Base-by-base conservation (phyloP, 2,113 vertebrate species). In the Vidua macroura region DNA sequence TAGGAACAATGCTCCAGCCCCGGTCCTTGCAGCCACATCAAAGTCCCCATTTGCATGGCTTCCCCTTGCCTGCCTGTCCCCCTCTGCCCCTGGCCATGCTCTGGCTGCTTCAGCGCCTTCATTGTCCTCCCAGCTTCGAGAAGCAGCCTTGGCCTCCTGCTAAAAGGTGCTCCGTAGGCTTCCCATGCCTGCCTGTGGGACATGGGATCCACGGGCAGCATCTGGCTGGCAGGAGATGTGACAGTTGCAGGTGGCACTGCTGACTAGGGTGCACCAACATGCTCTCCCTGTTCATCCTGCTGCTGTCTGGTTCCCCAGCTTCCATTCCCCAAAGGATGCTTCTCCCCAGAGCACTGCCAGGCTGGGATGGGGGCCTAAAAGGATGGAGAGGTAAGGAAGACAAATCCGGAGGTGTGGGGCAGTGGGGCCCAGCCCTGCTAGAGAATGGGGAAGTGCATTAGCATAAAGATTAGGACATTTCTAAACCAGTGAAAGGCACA, bases 21-120 rank as follows among this genome's bases (percentile, higher is more conserved):
- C 0, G 31, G 52, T 93, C 92, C 92, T 94, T 31, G 30, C 39
- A 91, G 96, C 53, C 94, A 96, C 95, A 96, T 97, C 96, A 96
- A 96, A 96, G 96, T 88, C 51, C 1, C 93, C 56, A 94, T 96
- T 94, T 96, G 89, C 96, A 96, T 96, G 95, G 95, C 92, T 96
- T 93, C 96, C 87, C 90, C 90, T 95, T 68, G 93, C 90, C 89
- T 91, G 92, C 81, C 87, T 96, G 95, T 96, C 78, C 84, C 96
- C 62, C 87, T 96, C 92, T 96, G 95, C 92, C 93, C 93, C 95
- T 49, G 7, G 95, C 92, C 52, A 27, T 5, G 83, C 88, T 95
- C 91, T 90, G 90, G 92, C 87, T 87, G 92, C 93, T 96, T 94
- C 90, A 94, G 92, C 52, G 74, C 95, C 91, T 94, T 86, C 96